A percentile compares a stretch with the other conserved stretches of the same genome.
Evolutionary conservation across 2,797 vertebrate genomes (phyloP).

Genomic region (Acanthiza pusilla): DNA sequence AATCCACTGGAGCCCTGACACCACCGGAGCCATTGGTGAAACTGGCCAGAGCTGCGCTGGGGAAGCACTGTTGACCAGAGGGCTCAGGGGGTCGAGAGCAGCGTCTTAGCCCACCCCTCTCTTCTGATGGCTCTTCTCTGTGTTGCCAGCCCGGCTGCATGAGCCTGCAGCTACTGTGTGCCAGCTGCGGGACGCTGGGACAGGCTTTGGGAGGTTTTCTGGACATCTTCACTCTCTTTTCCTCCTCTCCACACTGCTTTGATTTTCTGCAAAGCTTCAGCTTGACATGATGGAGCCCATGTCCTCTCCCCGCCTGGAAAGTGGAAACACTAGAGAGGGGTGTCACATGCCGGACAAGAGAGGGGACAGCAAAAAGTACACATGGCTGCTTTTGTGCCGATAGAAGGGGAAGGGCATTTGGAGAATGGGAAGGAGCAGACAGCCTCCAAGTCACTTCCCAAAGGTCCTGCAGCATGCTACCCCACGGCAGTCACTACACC

Average conservation of each 20-base stretch:
- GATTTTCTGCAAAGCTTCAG: background rate
- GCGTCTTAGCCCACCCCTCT: background rate
- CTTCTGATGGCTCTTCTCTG: background rate
- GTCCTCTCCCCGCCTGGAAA: background rate
- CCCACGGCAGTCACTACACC: fast-evolving
- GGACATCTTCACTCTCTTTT: fast-evolving
- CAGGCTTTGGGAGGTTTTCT: background rate
- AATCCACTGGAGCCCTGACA: background rate
- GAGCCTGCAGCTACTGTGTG: background rate
- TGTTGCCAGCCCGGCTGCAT: fast-evolving
- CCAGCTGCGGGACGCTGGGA: fast-evolving
- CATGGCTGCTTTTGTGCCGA: background rate
- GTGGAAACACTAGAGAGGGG: background rate
- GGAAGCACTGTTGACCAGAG: background rate
- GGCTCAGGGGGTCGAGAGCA: fast-evolving
- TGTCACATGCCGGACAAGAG: background rate
- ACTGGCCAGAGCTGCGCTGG: fast-evolving
- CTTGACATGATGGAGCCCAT: background rate
- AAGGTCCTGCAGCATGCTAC: background rate
- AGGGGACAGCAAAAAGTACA: background rate
- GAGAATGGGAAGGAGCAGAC: background rate
- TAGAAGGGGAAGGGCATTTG: background rate
- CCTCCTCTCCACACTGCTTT: background rate
- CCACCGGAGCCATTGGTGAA: background rate
- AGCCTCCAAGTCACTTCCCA: background rate